Evolutionary conservation across 2,797 vertebrate species (phyloP), one percentile per base, ranked within the genome.

Genomic region (Aythya fuligula): DNA sequence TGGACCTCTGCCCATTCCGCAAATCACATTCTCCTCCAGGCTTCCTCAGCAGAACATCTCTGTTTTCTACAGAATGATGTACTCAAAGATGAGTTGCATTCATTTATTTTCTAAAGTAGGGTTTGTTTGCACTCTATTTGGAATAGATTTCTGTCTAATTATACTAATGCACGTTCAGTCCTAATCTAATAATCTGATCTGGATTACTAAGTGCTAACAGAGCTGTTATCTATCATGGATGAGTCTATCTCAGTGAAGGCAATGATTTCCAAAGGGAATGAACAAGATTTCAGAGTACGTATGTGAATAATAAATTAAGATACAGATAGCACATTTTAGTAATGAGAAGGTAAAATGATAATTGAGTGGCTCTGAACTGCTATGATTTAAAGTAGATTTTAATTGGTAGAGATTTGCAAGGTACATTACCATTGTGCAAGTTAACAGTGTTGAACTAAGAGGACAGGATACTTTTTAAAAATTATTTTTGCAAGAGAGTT

Each of bases 151-250:
- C 85, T 95, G 61, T 77, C 18, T 86, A 60, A 85, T 95, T 97
- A 90, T 85, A 51, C 65, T 91, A 85, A 90, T 91, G 45, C 91
- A 93, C 1, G 3, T 87, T 92, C 87, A 36, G 18, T 28, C 64
- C 84, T 94, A 93, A 95, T 95, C 84, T 94, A 89, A 95, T 97
- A 95, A 95, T 95, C 95, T 95, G 87, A 36, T 92, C 73, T 56
- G 79, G 96, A 95, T 92, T 96, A 90, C 76, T 12, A 32, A 85
- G 0, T 90, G 92, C 87, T 89, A 93, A 93, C 66, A 90, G 94
- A 85, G 57, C 77, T 85, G 78, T 90, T 96, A 51, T 82, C 83
- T 90, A 3, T 65, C 41, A 54, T 45, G 74, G 60, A 45, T 70
- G 72, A 83, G 66, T 94, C 95, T 66, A 54, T 81, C 61, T 72